These are phyloP conservation scores for Chouioia cunea DNA, from an alignment of 2,888 invertebrate species.

Conservation along the genomic window DNA sequence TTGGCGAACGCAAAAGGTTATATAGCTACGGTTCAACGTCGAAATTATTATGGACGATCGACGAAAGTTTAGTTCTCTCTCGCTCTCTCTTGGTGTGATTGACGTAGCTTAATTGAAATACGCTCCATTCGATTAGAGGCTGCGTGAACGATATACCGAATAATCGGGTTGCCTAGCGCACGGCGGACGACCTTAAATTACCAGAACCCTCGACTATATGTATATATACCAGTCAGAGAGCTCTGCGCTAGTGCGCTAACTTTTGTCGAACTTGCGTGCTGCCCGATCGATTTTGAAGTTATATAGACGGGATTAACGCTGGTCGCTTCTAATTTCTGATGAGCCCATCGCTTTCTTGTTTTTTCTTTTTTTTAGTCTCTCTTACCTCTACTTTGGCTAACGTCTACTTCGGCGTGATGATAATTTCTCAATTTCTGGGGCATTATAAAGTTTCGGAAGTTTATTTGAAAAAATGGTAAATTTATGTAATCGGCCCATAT, in stretches of 20 bases:
- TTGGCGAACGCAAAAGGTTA: not conserved
- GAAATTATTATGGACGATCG: no score
- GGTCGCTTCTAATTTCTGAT: no score
- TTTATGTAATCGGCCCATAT: no score
- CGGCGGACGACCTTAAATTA: conserved; percentile 41
- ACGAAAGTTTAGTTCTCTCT: conserved; percentile 13
- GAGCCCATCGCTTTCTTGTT: no score
- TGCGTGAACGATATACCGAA: conserved; percentile 44
- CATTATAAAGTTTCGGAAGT: no score
- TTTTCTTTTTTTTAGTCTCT: no score
- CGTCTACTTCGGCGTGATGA: no score
- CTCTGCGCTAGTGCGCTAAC: conserved; percentile 14
- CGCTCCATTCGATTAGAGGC: conserved; percentile 46
- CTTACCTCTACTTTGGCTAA: no score
- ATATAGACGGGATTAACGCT: conserved; percentile 36
- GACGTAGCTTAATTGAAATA: conserved; percentile 46
- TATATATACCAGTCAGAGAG: not conserved
- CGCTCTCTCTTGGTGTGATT: conserved; percentile 29
- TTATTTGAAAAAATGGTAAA: no score
- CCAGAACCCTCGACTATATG: not conserved
- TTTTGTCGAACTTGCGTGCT: conserved; percentile 36
- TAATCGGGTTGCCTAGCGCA: conserved; percentile 41
- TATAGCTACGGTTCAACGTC: not conserved
- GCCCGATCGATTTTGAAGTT: conserved; percentile 42
- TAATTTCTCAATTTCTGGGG: no score